Base-by-base conservation (phyloP, 92 coral and sea anemone genomes). In the Phenganax stokvisi region DNA sequence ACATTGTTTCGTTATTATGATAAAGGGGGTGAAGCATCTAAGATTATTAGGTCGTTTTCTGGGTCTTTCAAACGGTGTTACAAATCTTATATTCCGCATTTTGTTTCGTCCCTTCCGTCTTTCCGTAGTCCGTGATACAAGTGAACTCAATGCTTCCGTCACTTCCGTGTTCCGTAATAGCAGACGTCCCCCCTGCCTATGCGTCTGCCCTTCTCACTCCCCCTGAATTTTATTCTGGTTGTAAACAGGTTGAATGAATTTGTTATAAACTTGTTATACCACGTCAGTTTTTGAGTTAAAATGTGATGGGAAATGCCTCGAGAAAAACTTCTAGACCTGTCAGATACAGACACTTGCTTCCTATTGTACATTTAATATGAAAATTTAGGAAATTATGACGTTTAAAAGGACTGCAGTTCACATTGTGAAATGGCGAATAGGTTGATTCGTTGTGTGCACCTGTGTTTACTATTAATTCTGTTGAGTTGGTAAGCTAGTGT, bases 381-480 rank as follows among this genome's bases (percentile, higher is more conserved):
- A 30, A 68, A 12, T 30, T 30, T 68, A 16, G 47, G 5, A 17
- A 68, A 68, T 68, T 68, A 68, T 68, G 73, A 12, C 29, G 53
- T 27, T 37, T 37, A 30, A 28, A n/a, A 27, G 73, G 73, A 55
- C 81, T 10, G 44, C 16, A 20, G 10, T 13, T 59, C 56, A 12
- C 55, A 29, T 15, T 53, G 58, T 76, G 60, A 76, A 59, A 76
- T 76, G 81, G 81, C 81, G 81, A 76, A 27, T 76, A 54, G 61
- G 15, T n/a, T 57, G 12, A 3, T 55, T 54, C 80, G 64, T 75
- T 75, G 62, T 53, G n/a, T 54, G 28, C 44, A 54, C 64, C 56
- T 76, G 8, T 76, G 81, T 68, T 64, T 76, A 28, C 13, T 57
- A 20, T 20, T 20, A 17, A 25, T 76, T 52, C 25, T 76, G 10